Base-by-base conservation (phyloP, 2,113 vertebrate species). In the Entosphenus tridentatus region DNA sequence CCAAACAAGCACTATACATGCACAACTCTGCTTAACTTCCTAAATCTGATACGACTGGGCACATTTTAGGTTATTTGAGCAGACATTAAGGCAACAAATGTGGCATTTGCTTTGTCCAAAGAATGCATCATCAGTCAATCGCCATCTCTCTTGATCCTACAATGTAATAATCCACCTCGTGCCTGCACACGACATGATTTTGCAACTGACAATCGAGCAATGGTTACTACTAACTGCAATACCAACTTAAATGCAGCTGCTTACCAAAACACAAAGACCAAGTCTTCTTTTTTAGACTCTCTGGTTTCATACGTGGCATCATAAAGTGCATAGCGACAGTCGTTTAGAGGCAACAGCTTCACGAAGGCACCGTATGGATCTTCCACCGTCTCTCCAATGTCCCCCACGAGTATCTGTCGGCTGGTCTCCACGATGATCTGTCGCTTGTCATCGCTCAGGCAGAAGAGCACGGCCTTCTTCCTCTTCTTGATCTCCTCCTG, bases 241-340 rank as follows among this genome's bases (percentile, higher is more conserved):
- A 39, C 39, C 39, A 39, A 39, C 39, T 39, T 39, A 39, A 39
- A 39, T 39, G 39, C 39, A 39, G 39, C 39, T 67, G 13, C 83
- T 83, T 73, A 90, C 88, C 88, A 91, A 76, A 91, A 87, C 72
- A 93, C 81, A 68, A 93, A 93, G 75, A 91, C 83, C 71, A 93
- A 78, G 69, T 89, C 87, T 75, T 93, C 87, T 76, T 91, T 93
- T 82, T 87, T 89, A 72, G 83, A 84, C 75, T 93, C 88, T 79
- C 85, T 86, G 76, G 87, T 91, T 80, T 87, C 87, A 0, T 83
- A 93, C 67, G 80, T 82, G 12, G 85, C 86, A 0, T 91, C 86
- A 1, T 88, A 91, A 55, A 93, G 82, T 12, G 83, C 87, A 1
- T 91, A 91, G 75, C 85, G 85, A 74, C 87, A 93, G 77, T 89